These are phyloP conservation scores for Anhinga anhinga DNA, from an alignment of 2,113 vertebrate genomes.

Conservation along the genomic window DNA sequence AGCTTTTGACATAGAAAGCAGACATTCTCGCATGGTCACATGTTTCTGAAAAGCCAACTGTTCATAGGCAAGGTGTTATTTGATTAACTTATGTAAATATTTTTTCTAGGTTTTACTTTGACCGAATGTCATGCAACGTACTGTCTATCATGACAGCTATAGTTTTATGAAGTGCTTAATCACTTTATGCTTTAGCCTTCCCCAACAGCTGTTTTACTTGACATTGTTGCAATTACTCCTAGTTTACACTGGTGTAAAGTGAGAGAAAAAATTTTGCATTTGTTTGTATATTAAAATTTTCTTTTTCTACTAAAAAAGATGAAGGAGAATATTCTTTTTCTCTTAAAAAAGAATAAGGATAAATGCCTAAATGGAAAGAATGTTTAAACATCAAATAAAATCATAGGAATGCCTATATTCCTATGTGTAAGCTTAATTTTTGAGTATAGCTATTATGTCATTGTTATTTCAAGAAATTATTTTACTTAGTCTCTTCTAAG, in stretches of 20 bases:
- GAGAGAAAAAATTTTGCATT: not conserved
- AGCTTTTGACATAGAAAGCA: not conserved
- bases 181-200: not conserved
- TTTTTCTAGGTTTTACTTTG: slow-evolving; percentile 1
- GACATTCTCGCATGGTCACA: not conserved
- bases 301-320: not conserved
- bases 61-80: not conserved
- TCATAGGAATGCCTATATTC: not conserved
- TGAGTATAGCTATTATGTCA: not conserved
- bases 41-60: not conserved
- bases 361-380: not conserved
- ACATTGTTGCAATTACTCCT: not conserved
- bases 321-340: not conserved
- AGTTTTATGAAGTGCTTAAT: not conserved
- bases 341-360: not conserved
- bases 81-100: slow-evolving; percentile 4
- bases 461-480: not conserved
- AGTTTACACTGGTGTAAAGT: not conserved
- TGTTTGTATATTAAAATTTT: not conserved
- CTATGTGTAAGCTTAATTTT: not conserved
- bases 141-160: not conserved
- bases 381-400: not conserved
- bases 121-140: not conserved
- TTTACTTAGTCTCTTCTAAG: not conserved
- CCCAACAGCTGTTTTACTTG: not conserved